Evolutionary conservation across 2,113 vertebrate species (phyloP), one percentile per base, ranked within the genome.

Genomic region (Eira barbara): DNA sequence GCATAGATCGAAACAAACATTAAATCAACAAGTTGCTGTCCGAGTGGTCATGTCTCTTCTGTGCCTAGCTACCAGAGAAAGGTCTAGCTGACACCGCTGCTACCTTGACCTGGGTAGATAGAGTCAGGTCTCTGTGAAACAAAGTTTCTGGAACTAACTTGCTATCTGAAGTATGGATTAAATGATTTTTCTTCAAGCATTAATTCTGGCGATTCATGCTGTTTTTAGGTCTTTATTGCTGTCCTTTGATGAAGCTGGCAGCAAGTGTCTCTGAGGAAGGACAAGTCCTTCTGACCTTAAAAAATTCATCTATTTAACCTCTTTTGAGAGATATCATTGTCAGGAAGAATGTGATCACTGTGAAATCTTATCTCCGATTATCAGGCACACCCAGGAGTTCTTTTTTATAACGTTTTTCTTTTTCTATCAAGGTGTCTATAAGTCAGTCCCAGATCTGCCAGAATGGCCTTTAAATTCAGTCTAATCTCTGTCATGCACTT

Each of bases 401-500:
- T 15, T 82, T 86, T 92, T 71, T 59, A 87, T 89, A 42, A 74
- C 55, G 18, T 85, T 78, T 23, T 85, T 78, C 55, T 45, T 59
- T 59, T 59, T 59, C 27, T 81, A n/a, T 82, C 59, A 92, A 74
- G 69, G 36, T 96, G 6, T 15, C 80, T 29, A 4, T 4, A 59
- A 34, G 67, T 90, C 69, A 74, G 55, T 59, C 7, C 81, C 55
- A 83, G 52, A 73, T 71, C 12, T 59, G 59, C 23, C 27, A 7
- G 42, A 67, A 31, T 29, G 23, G 34, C 21, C 94, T 97, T 95
- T 94, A 85, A 88, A 84, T 92, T 73, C 31, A 52, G 78, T 52
- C 49, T 91, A 67, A 93, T 88, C 91, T 78, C 93, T 97, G 78
- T 89, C 92, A 71, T 36, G 47, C 34, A 59, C 34, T 81, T n/a